Evolutionary conservation across 1,140 invertebrate species (phyloP), one percentile per base, ranked within the genome.

Genomic region (Danaus plexippus): DNA sequence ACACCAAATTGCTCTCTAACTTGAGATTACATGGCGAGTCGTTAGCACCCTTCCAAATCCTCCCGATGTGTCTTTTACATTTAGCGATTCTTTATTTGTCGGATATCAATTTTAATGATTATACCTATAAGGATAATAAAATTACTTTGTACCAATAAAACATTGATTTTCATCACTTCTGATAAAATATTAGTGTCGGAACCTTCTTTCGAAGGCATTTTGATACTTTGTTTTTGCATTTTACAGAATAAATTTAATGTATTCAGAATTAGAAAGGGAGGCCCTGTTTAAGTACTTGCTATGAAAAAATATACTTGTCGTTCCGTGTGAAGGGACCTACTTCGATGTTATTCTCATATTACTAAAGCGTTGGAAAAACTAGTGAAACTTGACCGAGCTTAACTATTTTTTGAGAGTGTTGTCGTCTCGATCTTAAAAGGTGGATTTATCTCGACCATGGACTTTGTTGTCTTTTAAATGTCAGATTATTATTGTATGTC

Each of bases 1-100:
- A 79, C 74, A 77, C 77, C 73, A 82, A 80, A 80, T 80, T 78
- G 77, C 75, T 80, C 73, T 68, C 77, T 75, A 82, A 82, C 73
- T 80, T 73, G 67, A 78, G 73, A 82, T 82, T 78, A 82, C 79
- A 80, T 49, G 64, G 62, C 65, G 66, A 65, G 71, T 69, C 66
- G 73, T 63, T 63, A 66, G 61, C 59, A 61, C 67, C 55, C 53
- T 43, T 45, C 54, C 61, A 45, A 32, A 32, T 32, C 60, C 55
- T 60, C 44, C 47, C 22, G 40, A 43, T 15, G 43, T 43, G 50
- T 52, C 13, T 15, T 32, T 32, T 32, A 32, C 7, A 32, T 32
- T 32, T 3, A 32, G 7, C 22, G 22, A 32, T 32, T 32, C 2
- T 32, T 32, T 32, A 32, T 32, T 7, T 32, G 5, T 6, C 7